A percentile compares a stretch with the other conserved stretches of the same genome.
Conservation (phyloP, 1,140 invertebrate species). For the Thaumatotibia leucotreta region DNA sequence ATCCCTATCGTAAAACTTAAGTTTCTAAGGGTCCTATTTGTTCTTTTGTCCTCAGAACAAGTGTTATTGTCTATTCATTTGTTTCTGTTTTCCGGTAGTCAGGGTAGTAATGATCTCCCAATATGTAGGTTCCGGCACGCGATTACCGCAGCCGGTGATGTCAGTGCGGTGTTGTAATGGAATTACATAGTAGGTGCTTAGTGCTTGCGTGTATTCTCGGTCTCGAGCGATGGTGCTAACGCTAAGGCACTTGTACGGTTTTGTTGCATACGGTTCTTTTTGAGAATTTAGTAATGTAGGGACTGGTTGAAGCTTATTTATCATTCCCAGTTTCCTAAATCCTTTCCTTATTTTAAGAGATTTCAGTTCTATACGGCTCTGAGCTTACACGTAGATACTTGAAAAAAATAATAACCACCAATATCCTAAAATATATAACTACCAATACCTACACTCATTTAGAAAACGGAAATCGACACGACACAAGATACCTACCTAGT, state of each 20-base stretch:
- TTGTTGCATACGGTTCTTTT: neutral
- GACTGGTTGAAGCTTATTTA: neutral
- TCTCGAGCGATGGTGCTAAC: constrained; percentile 29
- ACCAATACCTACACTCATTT: no score
- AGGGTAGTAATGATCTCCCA: neutral
- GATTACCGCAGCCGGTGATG: constrained; percentile 28
- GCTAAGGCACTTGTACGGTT: constrained; percentile 29
- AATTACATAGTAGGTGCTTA: constrained; percentile 28
- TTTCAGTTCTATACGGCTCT: no score
- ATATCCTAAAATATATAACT: no score
- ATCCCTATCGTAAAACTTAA: no score
- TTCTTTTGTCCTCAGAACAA: neutral
- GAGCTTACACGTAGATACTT: no score
- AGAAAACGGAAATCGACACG: no score
- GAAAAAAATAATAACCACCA: no score
- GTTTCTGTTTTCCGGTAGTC: neutral
- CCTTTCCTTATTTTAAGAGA: no score
- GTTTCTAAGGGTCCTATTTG: neutral
- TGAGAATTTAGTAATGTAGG: neutral
- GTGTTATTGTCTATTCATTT: neutral
- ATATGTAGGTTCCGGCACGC: neutral
- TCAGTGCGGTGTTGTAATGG: constrained; percentile 32
- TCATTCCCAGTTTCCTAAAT: no score
- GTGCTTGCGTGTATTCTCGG: constrained; percentile 26
- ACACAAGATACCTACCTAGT: no score